Evolutionary conservation across 2,797 vertebrate species (phyloP), one percentile per base, ranked within the genome.

Genomic region (Scomberomorus guttatus): DNA sequence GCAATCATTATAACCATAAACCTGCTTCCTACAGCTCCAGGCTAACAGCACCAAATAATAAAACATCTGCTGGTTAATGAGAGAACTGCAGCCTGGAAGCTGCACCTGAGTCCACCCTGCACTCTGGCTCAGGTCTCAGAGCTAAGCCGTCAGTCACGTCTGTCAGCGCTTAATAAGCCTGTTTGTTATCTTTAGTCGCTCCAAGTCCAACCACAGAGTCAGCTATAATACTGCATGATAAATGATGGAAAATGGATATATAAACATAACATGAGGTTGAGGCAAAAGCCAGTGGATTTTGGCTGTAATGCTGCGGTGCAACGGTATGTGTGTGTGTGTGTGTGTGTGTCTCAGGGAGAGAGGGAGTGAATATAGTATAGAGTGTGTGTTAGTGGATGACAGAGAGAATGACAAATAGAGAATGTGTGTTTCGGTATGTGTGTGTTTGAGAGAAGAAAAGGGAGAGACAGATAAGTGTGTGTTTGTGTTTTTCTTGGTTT

Each of bases 241-340:
- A 79, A 87, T 32, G 69, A 76, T 68, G 72, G 83, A 84, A 88
- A 89, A 84, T 72, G 68, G 87, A 92, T 88, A 77, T 59, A 60
- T 85, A 90, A 91, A 88, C 67, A 90, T 54, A 72, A 76, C 69
- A 66, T 32, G 72, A 76, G 81, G 80, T 83, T 72, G 44, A 61
- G 65, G 81, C 71, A 13, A 74, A 83, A 72, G 73, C 72, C 72
- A 80, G 73, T 22, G 79, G 81, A 67, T 77, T 86, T 82, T 77
- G 79, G 75, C 80, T 61, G 74, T 1, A 24, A 22, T 4, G 22
- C 56, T 68, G 56, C n/a, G 22, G 70, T 51, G 11, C 22, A 56
- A 62, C 2, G 13, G 52, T 72, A 0, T 69, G 51, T 62, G 57
- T 29, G 57, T 75, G 46, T 50, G 24, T 46, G 61, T 74, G 66